Conservation (phyloP, 2,797 vertebrate genomes). For the Hirundo rustica region DNA sequence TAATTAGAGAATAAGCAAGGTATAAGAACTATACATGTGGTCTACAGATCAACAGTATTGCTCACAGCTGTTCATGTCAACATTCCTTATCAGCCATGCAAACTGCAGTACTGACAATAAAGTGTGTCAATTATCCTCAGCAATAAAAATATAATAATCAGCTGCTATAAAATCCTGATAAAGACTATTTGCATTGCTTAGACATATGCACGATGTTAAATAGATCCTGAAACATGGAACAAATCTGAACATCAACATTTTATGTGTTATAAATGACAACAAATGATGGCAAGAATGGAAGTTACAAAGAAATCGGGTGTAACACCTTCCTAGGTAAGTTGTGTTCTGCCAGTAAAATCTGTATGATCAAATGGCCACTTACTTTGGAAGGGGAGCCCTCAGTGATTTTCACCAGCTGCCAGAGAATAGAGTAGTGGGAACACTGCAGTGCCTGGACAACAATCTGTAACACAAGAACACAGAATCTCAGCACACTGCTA, state of each 20-base stretch:
- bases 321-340: neutral
- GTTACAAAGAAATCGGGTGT: neutral
- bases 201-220: neutral
- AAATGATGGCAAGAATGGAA: neutral
- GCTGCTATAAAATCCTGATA: neutral
- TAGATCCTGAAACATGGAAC: neutral
- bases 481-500: neutral
- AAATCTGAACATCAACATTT: neutral
- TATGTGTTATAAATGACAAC: neutral
- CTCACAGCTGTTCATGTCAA: neutral
- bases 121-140: neutral
- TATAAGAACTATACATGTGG: neutral
- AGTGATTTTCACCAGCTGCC: constrained; percentile 98
- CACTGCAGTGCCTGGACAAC: constrained; percentile 98
- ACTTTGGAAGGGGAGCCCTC: constrained; percentile 97
- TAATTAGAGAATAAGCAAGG: neutral
- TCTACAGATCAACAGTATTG: neutral
- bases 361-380: constrained; percentile 59
- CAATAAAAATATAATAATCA: neutral
- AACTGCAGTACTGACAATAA: neutral
- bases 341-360: neutral
- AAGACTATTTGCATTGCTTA: neutral
- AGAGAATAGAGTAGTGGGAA: constrained; percentile 98
- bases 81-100: neutral
- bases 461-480: constrained; percentile 80